These are phyloP conservation scores for Melitaea athalia DNA, from an alignment of 2,888 invertebrate species.

Conservation along the genomic window DNA sequence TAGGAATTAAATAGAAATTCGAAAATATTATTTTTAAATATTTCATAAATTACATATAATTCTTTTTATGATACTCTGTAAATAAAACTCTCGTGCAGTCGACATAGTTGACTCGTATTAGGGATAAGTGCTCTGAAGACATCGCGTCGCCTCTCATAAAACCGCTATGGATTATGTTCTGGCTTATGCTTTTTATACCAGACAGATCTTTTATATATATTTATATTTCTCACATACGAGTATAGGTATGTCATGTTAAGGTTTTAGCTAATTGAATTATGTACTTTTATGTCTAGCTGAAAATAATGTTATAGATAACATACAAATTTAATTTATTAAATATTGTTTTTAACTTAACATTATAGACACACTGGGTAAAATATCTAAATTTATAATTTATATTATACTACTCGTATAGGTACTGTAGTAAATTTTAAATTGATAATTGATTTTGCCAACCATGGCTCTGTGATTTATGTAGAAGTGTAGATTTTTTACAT, in stretches of 20 bases:
- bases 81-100: conserved; percentile 45
- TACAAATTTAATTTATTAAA: too few relatives aligned
- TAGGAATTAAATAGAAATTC: neutral
- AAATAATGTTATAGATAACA: too few relatives aligned
- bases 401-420: too few relatives aligned
- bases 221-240: conserved; percentile 30
- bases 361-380: too few relatives aligned
- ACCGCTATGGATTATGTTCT: conserved; percentile 50
- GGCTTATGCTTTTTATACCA: conserved; percentile 44
- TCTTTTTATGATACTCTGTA: conserved; percentile 43
- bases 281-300: neutral
- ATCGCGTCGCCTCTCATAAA: conserved; percentile 52
- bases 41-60: conserved; percentile 11
- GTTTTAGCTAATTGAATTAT: conserved; percentile 31
- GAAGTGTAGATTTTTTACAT: too few relatives aligned
- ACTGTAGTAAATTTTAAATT: too few relatives aligned
- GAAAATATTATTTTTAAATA: neutral
- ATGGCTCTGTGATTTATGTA: too few relatives aligned
- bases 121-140: conserved; percentile 55
- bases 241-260: conserved; percentile 19
- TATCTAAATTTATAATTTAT: too few relatives aligned
- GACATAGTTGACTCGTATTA: conserved; percentile 54
- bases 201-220: conserved; percentile 39
- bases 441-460: too few relatives aligned
- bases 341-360: too few relatives aligned